phyloP scores from a whole-genome alignment of 2,113 vertebrate species.

The Tupaia tana region DNA sequence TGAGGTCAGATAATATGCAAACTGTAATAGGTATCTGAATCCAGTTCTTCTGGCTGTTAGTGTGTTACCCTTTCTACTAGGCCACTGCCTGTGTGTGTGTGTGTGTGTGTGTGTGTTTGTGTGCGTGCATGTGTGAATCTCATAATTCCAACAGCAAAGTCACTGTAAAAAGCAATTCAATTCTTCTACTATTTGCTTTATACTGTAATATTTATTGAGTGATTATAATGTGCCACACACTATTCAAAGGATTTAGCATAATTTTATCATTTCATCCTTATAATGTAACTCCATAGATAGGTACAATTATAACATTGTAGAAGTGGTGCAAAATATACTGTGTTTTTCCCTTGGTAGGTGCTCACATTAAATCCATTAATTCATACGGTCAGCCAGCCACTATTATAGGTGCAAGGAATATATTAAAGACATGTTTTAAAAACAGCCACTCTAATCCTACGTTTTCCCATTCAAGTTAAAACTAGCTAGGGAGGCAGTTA shows the following conservation, averaged over 20 bases:
- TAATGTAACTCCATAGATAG: background rate
- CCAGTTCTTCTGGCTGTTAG: background rate
- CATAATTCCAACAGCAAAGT: background rate
- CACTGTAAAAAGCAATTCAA: background rate
- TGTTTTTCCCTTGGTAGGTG: background rate
- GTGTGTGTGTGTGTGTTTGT: too few relatives aligned
- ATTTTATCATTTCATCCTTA: constrained; percentile 5
- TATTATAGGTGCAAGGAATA: background rate
- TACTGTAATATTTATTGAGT: background rate
- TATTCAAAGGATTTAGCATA: background rate
- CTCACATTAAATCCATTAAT: background rate
- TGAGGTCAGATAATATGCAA: background rate
- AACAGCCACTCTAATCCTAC: background rate
- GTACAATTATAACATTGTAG: background rate
- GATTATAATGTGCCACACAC: background rate
- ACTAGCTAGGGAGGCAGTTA: background rate
- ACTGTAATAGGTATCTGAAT: background rate
- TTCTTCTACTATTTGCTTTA: background rate
- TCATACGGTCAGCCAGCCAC: background rate
- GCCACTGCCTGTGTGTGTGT: background rate
- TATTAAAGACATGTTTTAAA: background rate
- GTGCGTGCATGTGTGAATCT: background rate
- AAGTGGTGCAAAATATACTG: background rate
- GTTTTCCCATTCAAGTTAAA: constrained; percentile 39
- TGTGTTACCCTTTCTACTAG: background rate